Conservation (phyloP, 2,113 vertebrate genomes). For the Platycercus adscitus region DNA sequence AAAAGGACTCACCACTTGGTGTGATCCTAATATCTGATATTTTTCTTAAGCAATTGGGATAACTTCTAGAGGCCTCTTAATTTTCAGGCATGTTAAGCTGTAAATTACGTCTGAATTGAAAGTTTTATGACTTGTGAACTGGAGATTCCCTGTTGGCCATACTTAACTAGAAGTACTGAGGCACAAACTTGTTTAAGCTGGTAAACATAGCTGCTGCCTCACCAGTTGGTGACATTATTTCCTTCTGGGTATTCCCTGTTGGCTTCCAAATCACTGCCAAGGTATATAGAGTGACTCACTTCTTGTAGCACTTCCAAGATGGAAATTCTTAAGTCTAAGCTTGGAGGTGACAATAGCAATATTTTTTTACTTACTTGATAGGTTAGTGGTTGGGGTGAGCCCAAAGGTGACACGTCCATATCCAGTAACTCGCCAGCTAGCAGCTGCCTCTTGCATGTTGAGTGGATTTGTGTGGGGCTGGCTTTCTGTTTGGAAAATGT, state of each 20-base stretch:
- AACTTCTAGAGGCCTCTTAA: background rate
- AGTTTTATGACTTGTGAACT: background rate
- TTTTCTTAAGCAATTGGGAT: background rate
- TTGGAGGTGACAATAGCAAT: constrained; percentile 13
- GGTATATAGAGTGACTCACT: constrained; percentile 57
- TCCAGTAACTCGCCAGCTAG: background rate
- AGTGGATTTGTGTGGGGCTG: background rate
- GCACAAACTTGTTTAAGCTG: background rate
- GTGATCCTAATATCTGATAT: background rate
- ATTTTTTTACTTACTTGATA: background rate
- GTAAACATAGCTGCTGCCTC: constrained; percentile 41
- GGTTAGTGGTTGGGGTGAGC: background rate
- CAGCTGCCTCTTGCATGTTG: background rate
- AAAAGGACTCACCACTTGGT: background rate
- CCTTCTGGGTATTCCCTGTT: constrained; percentile 49
- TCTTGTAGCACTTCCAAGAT: constrained; percentile 31
- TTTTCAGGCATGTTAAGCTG: background rate
- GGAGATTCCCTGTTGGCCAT: background rate
- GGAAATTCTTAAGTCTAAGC: background rate
- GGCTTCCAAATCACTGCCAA: constrained; percentile 36
- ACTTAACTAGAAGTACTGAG: background rate
- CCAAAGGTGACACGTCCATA: background rate
- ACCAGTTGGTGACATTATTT: constrained; percentile 49
- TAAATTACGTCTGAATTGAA: background rate
- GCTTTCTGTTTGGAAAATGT: background rate